phyloP scores from a whole-genome alignment of 2,888 invertebrate genomes.

The Xestia xanthographa region DNA sequence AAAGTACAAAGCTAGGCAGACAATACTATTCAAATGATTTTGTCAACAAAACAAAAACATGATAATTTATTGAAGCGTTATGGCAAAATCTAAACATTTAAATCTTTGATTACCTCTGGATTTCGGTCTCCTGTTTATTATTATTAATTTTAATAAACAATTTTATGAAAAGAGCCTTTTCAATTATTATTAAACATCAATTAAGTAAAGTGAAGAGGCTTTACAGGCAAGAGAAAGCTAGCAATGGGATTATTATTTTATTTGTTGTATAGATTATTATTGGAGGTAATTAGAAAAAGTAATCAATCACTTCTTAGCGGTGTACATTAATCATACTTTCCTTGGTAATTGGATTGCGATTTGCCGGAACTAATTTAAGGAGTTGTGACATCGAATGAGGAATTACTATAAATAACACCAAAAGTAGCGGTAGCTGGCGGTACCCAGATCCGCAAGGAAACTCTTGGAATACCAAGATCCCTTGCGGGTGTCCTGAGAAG shows the following conservation, averaged over 20 bases:
- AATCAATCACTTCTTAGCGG: conserved; percentile 48
- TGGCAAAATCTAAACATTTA: not conserved
- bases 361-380: conserved; percentile 27
- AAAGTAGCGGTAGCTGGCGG: too few relatives aligned
- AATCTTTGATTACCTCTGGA: not conserved
- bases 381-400: conserved; percentile 27
- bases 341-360: conserved; percentile 39
- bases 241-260: conserved; percentile 30
- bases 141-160: not conserved
- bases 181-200: conserved; percentile 19
- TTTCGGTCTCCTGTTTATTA: not conserved
- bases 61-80: not conserved
- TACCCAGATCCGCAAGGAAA: too few relatives aligned
- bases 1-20: too few relatives aligned
- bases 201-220: conserved; percentile 25
- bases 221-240: not conserved
- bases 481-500: too few relatives aligned
- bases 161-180: not conserved
- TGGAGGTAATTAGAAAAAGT: conserved; percentile 44
- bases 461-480: too few relatives aligned
- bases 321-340: conserved; percentile 47
- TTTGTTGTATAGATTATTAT: conserved; percentile 26
- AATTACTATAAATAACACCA: not conserved
- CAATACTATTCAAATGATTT: not conserved
- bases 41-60: not conserved